Percentiles rank a stretch among this genome's conserved stretches.
These are phyloP conservation scores for Shinisaurus crocodilurus DNA, from an alignment of 2,113 vertebrate species.

Conservation along the genomic window DNA sequence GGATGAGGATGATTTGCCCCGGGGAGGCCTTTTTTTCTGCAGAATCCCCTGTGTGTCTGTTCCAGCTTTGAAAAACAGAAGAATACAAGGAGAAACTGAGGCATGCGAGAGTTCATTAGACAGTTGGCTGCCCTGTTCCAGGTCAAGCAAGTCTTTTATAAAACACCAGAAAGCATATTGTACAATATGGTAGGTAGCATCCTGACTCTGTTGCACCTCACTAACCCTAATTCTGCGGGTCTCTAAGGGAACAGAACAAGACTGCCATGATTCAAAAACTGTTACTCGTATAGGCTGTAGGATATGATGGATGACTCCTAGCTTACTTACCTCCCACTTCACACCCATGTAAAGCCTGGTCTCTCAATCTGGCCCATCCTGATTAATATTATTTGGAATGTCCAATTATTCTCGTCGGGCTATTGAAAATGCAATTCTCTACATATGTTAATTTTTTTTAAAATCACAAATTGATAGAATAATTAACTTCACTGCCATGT, in stretches of 20 bases:
- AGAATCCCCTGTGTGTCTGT: neutral
- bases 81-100: neutral
- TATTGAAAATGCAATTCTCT: constrained; percentile 33
- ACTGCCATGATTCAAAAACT: neutral
- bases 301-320: neutral
- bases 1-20: neutral
- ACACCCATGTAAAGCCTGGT: neutral
- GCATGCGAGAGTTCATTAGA: neutral
- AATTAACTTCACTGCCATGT: constrained; percentile 52
- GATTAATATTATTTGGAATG: neutral
- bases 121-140: neutral
- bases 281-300: neutral
- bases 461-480: constrained; percentile 49
- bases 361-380: neutral
- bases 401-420: neutral
- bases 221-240: neutral
- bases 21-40: neutral
- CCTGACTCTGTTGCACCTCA: neutral
- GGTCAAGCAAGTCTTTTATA: no score
- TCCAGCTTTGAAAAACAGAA: neutral
- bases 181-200: no score
- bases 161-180: neutral
- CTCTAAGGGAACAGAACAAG: neutral
- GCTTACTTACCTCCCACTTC: neutral
- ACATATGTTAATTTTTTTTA: constrained; percentile 16